Evolutionary conservation across 2,113 vertebrate species (phyloP).

Genomic region (Pomatostomus ruficeps): DNA sequence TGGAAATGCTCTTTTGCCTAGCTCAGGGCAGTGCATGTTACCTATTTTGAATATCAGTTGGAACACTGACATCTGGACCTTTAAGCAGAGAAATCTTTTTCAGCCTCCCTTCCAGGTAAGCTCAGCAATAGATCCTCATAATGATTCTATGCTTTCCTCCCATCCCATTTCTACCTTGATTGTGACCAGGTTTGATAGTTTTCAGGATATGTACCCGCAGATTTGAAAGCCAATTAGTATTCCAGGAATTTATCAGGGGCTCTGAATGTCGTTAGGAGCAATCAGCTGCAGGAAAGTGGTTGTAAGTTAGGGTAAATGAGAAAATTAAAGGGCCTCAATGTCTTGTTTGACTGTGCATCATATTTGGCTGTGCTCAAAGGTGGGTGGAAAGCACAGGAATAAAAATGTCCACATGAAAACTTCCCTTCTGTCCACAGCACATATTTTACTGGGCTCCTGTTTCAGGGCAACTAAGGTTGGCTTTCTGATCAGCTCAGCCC

Average conservation of each 20-base stretch:
- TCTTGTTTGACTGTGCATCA: background rate
- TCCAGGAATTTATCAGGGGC: background rate
- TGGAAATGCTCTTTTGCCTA: background rate
- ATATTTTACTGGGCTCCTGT: background rate
- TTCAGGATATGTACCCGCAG: background rate
- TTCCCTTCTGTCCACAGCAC: background rate
- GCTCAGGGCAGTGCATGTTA: background rate
- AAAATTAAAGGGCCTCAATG: background rate
- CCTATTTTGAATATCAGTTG: background rate
- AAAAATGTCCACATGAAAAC: background rate
- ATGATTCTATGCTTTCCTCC: background rate
- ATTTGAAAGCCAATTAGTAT: background rate
- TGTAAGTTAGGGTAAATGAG: background rate
- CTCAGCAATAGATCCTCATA: background rate
- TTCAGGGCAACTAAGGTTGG: background rate
- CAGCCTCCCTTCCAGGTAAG: background rate
- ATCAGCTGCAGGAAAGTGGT: background rate
- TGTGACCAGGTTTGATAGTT: background rate
- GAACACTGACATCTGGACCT: background rate
- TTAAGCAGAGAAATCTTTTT: background rate
- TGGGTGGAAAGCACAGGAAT: background rate
- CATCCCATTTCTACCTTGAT: background rate
- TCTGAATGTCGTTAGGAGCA: background rate
- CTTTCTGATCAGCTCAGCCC: background rate
- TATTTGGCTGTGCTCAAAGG: background rate